Evolutionary conservation across 2,113 vertebrate species (phyloP), one percentile per base, ranked within the genome.

Genomic region (Planiliza haematocheilus): DNA sequence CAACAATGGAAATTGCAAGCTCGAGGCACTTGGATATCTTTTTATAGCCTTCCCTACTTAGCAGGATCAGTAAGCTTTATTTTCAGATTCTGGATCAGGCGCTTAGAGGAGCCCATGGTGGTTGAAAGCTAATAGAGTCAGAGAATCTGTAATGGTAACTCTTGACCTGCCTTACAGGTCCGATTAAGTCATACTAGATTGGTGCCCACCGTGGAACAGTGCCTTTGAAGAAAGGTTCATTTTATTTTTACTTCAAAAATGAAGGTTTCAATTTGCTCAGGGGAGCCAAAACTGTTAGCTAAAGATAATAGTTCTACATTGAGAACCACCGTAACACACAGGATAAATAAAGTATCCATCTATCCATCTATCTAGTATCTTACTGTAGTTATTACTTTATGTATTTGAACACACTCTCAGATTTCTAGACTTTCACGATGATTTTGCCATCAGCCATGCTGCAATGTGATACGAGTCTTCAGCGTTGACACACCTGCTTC

Each of bases 401-500:
- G 24, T 30, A 30, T 30, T 30, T 45, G 43, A 14, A n/a, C 7
- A 18, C 2, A 45, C 21, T 41, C n/a, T 58, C 11, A 37, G 12
- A n/a, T 66, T n/a, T 18, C 9, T 0, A 66, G 65, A 43, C 24
- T n/a, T 24, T 30, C 5, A 46, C n/a, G n/a, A n/a, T 7, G 1
- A 38, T 51, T 45, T 50, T 64, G 42, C 71, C 57, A n/a, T 71
- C 51, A 52, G 53, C 38, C 51, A 37, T 49, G 36, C 70, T 58
- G 46, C 11, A 59, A 52, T 5, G n/a, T 8, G 16, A 70, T 50
- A 53, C 7, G 2, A 46, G 24, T 48, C 72, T 50, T 43, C 62
- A 36, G 52, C 51, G 10, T 38, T 21, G 41, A 77, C 81, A 52
- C 76, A 66, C 70, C 82, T 76, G 57, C 53, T 13, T 57, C 58